Percentiles rank a stretch among this genome's conserved stretches.
phyloP scores from a whole-genome alignment of 2,888 invertebrate species.

The Drosophila merina region DNA sequence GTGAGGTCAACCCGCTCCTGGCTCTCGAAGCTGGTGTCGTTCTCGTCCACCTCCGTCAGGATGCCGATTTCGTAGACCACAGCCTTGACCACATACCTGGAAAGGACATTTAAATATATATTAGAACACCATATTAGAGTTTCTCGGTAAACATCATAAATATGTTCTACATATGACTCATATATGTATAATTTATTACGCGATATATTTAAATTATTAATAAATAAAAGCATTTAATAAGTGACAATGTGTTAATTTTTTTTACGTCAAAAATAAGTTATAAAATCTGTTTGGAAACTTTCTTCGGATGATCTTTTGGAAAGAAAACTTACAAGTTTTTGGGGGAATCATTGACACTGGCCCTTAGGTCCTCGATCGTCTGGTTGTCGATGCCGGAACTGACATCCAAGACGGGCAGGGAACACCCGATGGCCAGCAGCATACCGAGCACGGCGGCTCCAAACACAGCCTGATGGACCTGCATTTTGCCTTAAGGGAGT shows the following conservation, averaged over 20 bases:
- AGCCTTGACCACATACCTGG: conserved; percentile 86
- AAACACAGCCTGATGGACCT: conserved; percentile 59
- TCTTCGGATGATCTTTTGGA: not conserved
- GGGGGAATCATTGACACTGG: conserved; percentile 76
- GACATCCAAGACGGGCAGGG: conserved; percentile 76
- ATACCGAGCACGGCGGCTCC: conserved; percentile 72
- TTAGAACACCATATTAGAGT: no score
- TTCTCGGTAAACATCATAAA: no score
- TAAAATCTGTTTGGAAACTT: not conserved
- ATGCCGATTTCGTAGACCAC: conserved; percentile 87
- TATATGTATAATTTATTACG: no score
- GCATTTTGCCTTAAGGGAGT: conserved; percentile 53
- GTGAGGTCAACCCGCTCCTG: conserved; percentile 86
- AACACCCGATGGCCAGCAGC: conserved; percentile 64
- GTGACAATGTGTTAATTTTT: no score
- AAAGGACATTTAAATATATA: not conserved
- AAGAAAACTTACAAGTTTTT: conserved; percentile 81
- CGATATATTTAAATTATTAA: no score
- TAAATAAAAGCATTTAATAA: no score
- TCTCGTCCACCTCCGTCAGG: conserved; percentile 85
- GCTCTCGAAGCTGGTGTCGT: conserved; percentile 83
- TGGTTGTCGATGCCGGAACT: conserved; percentile 77
- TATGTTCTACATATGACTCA: no score
- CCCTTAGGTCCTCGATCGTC: conserved; percentile 76
- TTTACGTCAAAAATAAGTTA: not conserved